phyloP scores from a whole-genome alignment of 2,888 invertebrate genomes.

The Ichneumon xanthorius region DNA sequence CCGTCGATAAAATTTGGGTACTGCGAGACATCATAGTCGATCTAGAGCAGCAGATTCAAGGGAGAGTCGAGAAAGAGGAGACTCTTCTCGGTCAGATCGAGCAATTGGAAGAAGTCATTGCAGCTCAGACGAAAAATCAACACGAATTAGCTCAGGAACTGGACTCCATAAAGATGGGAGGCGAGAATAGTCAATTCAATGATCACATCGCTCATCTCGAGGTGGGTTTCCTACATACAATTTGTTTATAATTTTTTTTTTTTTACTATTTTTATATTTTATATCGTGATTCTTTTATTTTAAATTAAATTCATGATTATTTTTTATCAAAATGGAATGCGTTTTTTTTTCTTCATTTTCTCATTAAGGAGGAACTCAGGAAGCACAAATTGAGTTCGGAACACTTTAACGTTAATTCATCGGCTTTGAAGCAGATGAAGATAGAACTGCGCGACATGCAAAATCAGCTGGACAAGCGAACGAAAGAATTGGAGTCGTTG shows the following conservation, averaged over 20 bases:
- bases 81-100: conserved; percentile 88
- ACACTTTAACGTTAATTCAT: conserved; percentile 85
- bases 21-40: conserved; percentile 92
- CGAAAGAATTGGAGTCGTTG: conserved; percentile 90
- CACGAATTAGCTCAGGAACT: conserved; percentile 86
- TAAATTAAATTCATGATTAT: too few species aligned
- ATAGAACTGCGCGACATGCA: conserved; percentile 89
- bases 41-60: conserved; percentile 91
- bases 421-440: conserved; percentile 85
- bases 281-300: too few species aligned
- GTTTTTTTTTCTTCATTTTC: background rate
- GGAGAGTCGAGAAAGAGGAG: conserved; percentile 88
- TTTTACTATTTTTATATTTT: conserved; percentile 59
- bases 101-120: conserved; percentile 86
- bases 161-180: conserved; percentile 86
- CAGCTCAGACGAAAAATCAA: conserved; percentile 87
- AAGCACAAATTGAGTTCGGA: conserved; percentile 85
- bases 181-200: conserved; percentile 83
- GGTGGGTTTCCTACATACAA: conserved; percentile 76
- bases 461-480: conserved; percentile 89
- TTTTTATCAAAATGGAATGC: background rate
- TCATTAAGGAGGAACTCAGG: conserved; percentile 85
- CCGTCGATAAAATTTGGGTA: conserved; percentile 90
- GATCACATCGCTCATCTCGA: conserved; percentile 85
- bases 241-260: background rate